Evolutionary conservation across 2,797 vertebrate species (phyloP), one percentile per base, ranked within the genome.

Genomic region (Poecilia wingei): DNA sequence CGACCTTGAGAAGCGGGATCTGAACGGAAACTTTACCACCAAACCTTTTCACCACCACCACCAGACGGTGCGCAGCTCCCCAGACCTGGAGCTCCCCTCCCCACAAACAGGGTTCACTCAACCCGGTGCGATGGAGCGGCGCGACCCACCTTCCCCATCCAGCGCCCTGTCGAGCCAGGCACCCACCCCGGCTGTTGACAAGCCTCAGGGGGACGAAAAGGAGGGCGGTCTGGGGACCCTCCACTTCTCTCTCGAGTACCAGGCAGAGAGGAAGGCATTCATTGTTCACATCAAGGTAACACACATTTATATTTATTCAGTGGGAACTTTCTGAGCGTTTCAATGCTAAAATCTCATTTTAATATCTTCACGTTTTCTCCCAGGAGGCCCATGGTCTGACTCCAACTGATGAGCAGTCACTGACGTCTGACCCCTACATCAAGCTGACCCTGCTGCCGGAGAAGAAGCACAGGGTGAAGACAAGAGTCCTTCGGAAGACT

Each of bases 381-480:
- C 87, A 95, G 94, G 98, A 99, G 93, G 98, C 98, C 51, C 96
- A 96, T 53, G 97, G 97, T 6, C 93, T 99, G 78, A 97, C 96
- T n/a, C 97, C 98, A 57, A 99, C 98, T 81, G 98, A 99, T 71
- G 98, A 99, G 82, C 98, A 99, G 89, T 99, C 98, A 0, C 94
- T 98, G 96, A 99, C 98, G 85, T 99, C 98, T 78, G 98, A 99
- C 94, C 98, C 98, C 0, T 99, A 99, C 92, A 98, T 99, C 91
- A 99, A 99, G 95, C 96, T 99, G 95, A 98, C 97, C 55, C 96
- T 99, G 86, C 94, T 99, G 28, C 98, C 98, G 0, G 98, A 99
- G 93, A 99, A 99, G 92, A 99, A 99, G 88, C 98, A 99, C 87
- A 96, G 98, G 57, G 98, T 99, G 88, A 99, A 99, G 96, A 99